phyloP scores from a whole-genome alignment of 2,797 vertebrate species.

The Gallinago solitaria region DNA sequence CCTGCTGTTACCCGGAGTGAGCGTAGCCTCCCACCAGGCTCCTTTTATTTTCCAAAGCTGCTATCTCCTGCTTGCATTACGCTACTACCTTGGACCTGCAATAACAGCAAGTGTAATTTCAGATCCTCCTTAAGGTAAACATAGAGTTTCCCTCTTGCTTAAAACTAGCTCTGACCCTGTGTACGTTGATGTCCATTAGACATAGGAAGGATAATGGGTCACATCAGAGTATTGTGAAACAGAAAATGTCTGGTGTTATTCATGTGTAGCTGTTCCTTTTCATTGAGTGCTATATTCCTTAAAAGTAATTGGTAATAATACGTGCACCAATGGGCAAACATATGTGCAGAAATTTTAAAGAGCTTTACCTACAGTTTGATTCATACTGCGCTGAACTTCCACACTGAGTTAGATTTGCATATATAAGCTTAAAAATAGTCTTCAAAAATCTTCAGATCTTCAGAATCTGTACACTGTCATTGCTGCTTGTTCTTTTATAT shows the following conservation, averaged over 20 bases:
- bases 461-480: background rate
- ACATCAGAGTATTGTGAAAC: background rate
- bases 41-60: background rate
- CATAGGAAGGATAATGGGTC: background rate
- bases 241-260: background rate
- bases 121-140: background rate
- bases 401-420: background rate
- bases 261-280: background rate
- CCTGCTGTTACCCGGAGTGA: background rate
- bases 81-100: background rate
- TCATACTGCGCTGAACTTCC: background rate
- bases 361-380: background rate
- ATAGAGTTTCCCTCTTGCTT: background rate
- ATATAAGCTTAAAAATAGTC: background rate
- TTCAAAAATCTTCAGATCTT: background rate
- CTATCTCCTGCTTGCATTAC: background rate
- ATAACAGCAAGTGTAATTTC: background rate
- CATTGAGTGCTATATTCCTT: background rate
- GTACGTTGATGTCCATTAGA: accelerated
- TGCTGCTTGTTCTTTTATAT: background rate
- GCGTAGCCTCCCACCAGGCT: accelerated
- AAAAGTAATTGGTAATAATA: background rate
- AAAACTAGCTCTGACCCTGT: accelerated
- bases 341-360: background rate
- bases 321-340: accelerated